Base-by-base conservation (phyloP, 2,888 invertebrate species). In the Drosophila neutralis region DNA sequence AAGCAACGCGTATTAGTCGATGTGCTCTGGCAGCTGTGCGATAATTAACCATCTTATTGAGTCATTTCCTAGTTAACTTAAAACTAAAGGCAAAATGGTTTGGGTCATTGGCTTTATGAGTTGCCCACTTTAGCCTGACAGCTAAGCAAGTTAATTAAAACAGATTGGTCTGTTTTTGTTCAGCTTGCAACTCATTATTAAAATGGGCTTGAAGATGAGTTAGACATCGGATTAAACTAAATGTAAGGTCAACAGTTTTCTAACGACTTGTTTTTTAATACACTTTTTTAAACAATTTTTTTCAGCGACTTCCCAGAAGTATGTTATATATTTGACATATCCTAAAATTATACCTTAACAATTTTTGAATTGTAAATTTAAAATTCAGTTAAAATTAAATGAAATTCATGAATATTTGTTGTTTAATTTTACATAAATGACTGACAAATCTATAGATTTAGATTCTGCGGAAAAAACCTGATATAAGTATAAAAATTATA, bases 61-160 rank as follows among this genome's bases (percentile, higher is more conserved):
- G 72, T 49, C 62, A 70, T 80, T 83, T 80, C 76, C 83, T 48
- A 52, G 49, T 35, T 69, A 70, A 82, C 80, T 85, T 65, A 80
- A 69, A 72, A 62, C 71, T 61, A 78, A 80, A 73, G 71, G 35
- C 56, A 73, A 75, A 80, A 75, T 62, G 52, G 66, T 60, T 63
- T 51, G n/a, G 42, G 38, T 63, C 59, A 64, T 69, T 52, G 59
- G 24, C 15, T 31, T 33, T 29, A 36, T 54, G 31, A 57, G 29
- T 42, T 36, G 27, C 8, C 21, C 13, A 54, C 10, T 21, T 36
- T 11, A 18, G 18, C 58, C 64, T 54, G 65, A 76, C 53, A 64
- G 60, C 58, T 68, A 45, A 31, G 57, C 45, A 62, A 56, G 27
- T 48, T 4, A 11, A 51, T 60, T 4, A 66, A 76, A 58, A 74